Conservation (phyloP, 2,113 vertebrate species). For the Jaculus jaculus region DNA sequence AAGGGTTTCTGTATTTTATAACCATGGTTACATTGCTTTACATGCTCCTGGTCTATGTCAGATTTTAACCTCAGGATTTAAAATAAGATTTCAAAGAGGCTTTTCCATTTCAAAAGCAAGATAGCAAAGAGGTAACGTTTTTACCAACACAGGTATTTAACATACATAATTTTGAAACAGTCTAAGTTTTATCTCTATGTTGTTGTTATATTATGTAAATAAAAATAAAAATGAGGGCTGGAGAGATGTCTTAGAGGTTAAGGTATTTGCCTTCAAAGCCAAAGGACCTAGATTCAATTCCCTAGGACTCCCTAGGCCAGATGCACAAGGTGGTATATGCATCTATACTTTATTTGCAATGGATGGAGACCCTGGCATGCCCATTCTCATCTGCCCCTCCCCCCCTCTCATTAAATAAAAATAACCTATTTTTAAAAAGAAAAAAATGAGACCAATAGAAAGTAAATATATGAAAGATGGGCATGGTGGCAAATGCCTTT, state of each 20-base stretch:
- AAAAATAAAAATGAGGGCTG: background rate
- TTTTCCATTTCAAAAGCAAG: conserved; percentile 11
- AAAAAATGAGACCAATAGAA: background rate
- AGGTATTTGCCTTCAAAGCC: too few relatives aligned
- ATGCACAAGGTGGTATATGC: too few relatives aligned
- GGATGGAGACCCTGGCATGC: too few relatives aligned
- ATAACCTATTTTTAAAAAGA: too few relatives aligned
- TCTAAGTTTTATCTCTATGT: background rate
- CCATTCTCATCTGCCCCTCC: too few relatives aligned
- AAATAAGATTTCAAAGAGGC: conserved; percentile 37
- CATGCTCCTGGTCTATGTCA: background rate
- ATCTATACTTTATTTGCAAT: too few relatives aligned
- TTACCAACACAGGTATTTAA: conserved; percentile 9
- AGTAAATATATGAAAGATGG: background rate
- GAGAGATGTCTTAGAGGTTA: too few relatives aligned
- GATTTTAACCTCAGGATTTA: background rate
- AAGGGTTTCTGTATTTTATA: conserved; percentile 24
- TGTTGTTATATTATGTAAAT: background rate
- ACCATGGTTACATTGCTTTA: background rate
- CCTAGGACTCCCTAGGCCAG: too few relatives aligned
- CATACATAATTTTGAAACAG: background rate
- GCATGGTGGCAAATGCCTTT: too few relatives aligned
- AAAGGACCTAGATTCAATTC: too few relatives aligned
- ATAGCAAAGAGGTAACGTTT: background rate
- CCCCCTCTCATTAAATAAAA: too few relatives aligned